Conservation (phyloP, 1,140 invertebrate species). For the Drosophila takahashii region DNA sequence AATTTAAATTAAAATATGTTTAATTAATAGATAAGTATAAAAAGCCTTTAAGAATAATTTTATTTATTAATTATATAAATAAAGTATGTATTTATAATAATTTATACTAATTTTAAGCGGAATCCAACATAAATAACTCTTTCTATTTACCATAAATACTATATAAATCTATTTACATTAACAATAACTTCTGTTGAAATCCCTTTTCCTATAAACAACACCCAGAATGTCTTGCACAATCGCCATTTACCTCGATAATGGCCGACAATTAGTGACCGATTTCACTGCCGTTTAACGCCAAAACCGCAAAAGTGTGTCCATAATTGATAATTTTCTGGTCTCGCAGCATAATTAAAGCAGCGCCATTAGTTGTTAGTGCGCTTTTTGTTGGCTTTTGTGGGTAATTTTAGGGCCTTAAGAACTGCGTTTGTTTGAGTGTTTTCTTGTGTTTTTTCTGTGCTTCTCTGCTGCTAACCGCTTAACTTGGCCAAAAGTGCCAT, state of each 20-base stretch:
- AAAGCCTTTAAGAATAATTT: too few relatives aligned
- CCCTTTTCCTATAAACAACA: not conserved
- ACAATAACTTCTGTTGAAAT: not conserved
- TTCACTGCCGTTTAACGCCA: constrained; percentile 21
- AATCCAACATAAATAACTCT: too few relatives aligned
- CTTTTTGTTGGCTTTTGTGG: constrained; percentile 20
- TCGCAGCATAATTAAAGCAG: constrained; percentile 22
- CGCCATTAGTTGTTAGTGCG: constrained; percentile 10
- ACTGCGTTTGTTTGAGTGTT: not conserved
- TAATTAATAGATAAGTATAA: too few relatives aligned
- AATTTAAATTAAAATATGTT: too few relatives aligned
- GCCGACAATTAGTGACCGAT: constrained; percentile 32
- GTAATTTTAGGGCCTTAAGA: constrained; percentile 17
- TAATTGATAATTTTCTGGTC: constrained; percentile 47
- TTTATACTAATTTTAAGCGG: too few relatives aligned
- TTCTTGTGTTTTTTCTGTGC: too few relatives aligned
- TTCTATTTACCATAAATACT: too few relatives aligned
- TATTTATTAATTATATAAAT: too few relatives aligned
- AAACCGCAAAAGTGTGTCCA: constrained; percentile 44
- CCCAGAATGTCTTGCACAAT: constrained; percentile 24
- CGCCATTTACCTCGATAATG: constrained; percentile 1
- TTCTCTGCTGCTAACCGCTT: not conserved
- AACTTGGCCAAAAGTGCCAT: constrained; percentile 15
- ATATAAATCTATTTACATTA: too few relatives aligned
- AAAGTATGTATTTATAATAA: too few relatives aligned